Conservation (phyloP, 1,140 invertebrate genomes). For the Drosophila ananassae region DNA sequence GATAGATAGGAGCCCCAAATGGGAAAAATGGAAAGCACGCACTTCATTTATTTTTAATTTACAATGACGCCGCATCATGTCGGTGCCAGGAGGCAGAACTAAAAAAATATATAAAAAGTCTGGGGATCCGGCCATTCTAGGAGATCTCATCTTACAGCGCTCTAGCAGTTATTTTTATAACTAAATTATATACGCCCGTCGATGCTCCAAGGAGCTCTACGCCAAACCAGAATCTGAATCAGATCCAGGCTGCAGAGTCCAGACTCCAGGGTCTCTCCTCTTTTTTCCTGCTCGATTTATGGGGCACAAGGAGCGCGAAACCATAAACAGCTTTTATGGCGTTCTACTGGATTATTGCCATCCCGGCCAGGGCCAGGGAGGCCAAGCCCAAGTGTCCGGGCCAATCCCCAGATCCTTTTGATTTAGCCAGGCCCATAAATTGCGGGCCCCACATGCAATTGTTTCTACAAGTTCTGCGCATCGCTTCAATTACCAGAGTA, state of each 20-base stretch:
- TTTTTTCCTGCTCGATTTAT: conserved; percentile 71
- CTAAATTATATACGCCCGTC: conserved; percentile 82
- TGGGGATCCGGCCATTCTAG: conserved; percentile 44
- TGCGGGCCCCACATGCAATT: conserved; percentile 66
- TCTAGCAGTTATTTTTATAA: conserved; percentile 82
- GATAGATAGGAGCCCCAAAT: conserved; percentile 5
- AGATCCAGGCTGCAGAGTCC: conserved; percentile 20
- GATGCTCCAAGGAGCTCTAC: conserved; percentile 30
- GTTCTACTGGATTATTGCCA: conserved; percentile 81
- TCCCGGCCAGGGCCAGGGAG: background rate
- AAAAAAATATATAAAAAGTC: conserved; percentile 6
- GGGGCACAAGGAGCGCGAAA: conserved; percentile 82
- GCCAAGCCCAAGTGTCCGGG: conserved; percentile 13
- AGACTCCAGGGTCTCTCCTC: conserved; percentile 39
- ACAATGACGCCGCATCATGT: conserved; percentile 65
- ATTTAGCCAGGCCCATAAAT: conserved; percentile 75
- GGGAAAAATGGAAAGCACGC: conserved; percentile 64
- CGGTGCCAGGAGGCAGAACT: conserved; percentile 13
- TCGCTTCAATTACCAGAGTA: conserved; percentile 53
- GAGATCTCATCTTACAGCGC: conserved; percentile 74
- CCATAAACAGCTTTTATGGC: conserved; percentile 83
- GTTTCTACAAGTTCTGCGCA: conserved; percentile 34
- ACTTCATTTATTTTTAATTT: conserved; percentile 80
- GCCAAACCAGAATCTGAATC: conserved; percentile 10
- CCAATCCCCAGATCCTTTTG: conserved; percentile 55